Evolutionary conservation across 2,888 invertebrate species (phyloP).

Genomic region (Polyploca ridens): DNA sequence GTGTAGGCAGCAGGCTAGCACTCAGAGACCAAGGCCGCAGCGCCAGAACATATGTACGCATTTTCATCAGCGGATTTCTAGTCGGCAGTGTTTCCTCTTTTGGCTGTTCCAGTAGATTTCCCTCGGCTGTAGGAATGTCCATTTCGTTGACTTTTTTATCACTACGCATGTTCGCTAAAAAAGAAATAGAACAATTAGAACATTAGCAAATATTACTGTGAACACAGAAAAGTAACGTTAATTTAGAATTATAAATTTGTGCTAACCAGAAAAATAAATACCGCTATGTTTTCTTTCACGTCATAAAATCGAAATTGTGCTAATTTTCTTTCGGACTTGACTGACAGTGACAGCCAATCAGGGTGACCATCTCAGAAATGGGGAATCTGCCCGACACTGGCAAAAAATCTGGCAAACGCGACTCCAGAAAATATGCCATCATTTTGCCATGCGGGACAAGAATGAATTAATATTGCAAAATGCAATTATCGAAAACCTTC

Average conservation of each 20-base stretch:
- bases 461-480: too few species aligned
- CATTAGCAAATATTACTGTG: slow-evolving; percentile 19
- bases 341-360: too few species aligned
- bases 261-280: neutral
- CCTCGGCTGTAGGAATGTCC: slow-evolving; percentile 68
- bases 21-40: slow-evolving; percentile 97
- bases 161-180: slow-evolving; percentile 40
- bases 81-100: slow-evolving; percentile 61
- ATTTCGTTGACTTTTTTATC: slow-evolving; percentile 59
- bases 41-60: slow-evolving; percentile 94
- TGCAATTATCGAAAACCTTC: too few species aligned
- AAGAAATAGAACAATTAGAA: slow-evolving; percentile 22
- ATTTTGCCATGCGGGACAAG: too few species aligned
- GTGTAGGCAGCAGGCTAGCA: slow-evolving; percentile 95
- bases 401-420: too few species aligned
- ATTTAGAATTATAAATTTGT: neutral
- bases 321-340: too few species aligned
- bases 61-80: slow-evolving; percentile 90
- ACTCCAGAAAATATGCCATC: too few species aligned
- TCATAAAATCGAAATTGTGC: neutral
- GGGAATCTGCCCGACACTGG: too few species aligned
- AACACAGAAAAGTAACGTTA: neutral
- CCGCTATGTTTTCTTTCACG: slow-evolving; percentile 5
- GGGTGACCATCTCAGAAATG: too few species aligned
- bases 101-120: slow-evolving; percentile 76